phyloP scores from a whole-genome alignment of 2,888 invertebrate species.

The Ichneumoninae sp. region DNA sequence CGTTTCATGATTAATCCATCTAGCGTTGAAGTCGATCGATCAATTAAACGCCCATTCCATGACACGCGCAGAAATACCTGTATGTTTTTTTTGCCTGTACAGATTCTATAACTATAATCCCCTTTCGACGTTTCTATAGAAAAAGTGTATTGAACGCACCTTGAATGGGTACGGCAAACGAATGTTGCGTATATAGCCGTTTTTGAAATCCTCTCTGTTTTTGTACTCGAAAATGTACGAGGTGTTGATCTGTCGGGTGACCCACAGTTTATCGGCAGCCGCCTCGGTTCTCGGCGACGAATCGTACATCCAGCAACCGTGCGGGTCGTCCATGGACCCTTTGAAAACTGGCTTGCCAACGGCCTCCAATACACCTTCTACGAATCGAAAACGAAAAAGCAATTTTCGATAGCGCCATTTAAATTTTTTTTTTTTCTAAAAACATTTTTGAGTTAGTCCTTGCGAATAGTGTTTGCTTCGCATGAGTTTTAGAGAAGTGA shows the following conservation, averaged over 20 bases:
- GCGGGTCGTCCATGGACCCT: slow-evolving; percentile 90
- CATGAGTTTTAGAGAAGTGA: too few relatives aligned
- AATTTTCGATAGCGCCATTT: too few relatives aligned
- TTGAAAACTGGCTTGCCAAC: slow-evolving; percentile 97
- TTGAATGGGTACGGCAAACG: slow-evolving; percentile 83
- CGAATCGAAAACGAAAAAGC: not conserved
- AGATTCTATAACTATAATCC: not conserved
- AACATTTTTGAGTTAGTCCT: too few relatives aligned
- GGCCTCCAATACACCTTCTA: slow-evolving; percentile 95
- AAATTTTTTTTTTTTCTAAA: too few relatives aligned
- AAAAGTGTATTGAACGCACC: slow-evolving; percentile 76
- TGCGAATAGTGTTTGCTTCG: too few relatives aligned
- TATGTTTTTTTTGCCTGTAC: not conserved
- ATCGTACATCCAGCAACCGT: slow-evolving; percentile 95
- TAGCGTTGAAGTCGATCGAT: not conserved
- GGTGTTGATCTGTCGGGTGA: slow-evolving; percentile 91
- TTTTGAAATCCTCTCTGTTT: slow-evolving; percentile 87
- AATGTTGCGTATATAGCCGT: slow-evolving; percentile 84
- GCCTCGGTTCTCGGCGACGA: slow-evolving; percentile 85
- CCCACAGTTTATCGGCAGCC: slow-evolving; percentile 91
- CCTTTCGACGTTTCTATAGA: not conserved
- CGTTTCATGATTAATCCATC: not conserved
- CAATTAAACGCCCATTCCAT: not conserved
- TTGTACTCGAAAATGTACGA: slow-evolving; percentile 91
- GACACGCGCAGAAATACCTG: not conserved